Conservation (phyloP, 2,888 invertebrate species). For the Diarsia brunnea region DNA sequence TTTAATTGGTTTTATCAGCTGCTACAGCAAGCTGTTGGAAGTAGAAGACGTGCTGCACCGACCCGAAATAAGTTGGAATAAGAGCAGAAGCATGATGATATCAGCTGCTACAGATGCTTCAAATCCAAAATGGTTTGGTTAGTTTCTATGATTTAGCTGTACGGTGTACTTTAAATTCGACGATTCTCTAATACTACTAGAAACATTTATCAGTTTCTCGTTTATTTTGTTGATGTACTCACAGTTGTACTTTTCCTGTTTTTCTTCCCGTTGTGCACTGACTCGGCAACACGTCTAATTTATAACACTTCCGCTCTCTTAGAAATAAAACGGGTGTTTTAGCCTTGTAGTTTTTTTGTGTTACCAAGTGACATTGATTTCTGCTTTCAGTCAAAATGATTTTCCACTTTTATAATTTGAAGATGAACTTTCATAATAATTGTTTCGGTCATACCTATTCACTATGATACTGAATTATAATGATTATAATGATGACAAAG, state of each 20-base stretch:
- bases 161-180: background rate
- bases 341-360: slow-evolving; percentile 7
- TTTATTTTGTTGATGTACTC: background rate
- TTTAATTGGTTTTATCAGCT: slow-evolving; percentile 19
- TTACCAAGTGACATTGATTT: slow-evolving; percentile 23
- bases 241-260: background rate
- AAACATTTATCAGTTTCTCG: background rate
- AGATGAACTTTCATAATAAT: background rate
- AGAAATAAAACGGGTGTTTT: slow-evolving; percentile 1
- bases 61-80: too few relatives aligned
- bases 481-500: slow-evolving; percentile 10
- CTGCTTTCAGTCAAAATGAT: background rate
- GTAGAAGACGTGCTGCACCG: too few relatives aligned
- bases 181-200: background rate
- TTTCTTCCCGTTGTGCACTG: background rate
- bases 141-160: background rate
- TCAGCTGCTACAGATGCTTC: background rate
- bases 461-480: background rate
- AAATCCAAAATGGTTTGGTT: background rate
- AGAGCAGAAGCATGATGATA: too few relatives aligned
- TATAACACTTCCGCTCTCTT: slow-evolving; percentile 2
- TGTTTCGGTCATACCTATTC: background rate
- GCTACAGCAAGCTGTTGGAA: background rate
- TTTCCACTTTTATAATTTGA: background rate
- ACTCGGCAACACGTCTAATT: background rate